phyloP scores from a whole-genome alignment of 2,888 invertebrate genomes.

The Lysandra bellargus region DNA sequence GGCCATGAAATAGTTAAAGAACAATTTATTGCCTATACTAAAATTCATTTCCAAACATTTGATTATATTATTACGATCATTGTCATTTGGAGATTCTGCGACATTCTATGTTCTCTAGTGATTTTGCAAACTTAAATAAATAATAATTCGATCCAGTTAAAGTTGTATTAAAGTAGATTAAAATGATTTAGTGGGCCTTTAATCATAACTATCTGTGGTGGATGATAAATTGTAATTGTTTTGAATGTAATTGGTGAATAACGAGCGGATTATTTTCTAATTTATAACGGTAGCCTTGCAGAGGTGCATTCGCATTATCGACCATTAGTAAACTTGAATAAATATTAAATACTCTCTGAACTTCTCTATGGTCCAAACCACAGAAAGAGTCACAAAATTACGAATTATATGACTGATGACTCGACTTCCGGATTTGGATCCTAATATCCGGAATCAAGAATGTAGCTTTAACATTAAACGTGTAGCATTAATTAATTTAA shows the following conservation, averaged over 20 bases:
- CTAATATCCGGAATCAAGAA: too few species aligned
- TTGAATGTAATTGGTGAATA: slow-evolving; percentile 27
- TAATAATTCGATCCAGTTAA: slow-evolving; percentile 23
- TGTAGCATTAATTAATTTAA: too few species aligned
- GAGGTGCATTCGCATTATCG: neutral
- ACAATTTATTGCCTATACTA: too few species aligned
- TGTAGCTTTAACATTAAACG: too few species aligned
- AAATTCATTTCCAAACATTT: too few species aligned
- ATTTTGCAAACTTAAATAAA: slow-evolving; percentile 24
- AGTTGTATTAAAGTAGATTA: slow-evolving; percentile 1
- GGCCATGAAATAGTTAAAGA: too few species aligned
- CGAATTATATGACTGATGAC: too few species aligned
- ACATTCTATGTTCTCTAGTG: neutral
- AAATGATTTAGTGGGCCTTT: slow-evolving; percentile 9
- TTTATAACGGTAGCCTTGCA: neutral
- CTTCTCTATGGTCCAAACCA: too few species aligned
- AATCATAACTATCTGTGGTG: slow-evolving; percentile 18
- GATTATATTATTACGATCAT: too few species aligned
- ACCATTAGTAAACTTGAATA: neutral
- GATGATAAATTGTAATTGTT: slow-evolving; percentile 29
- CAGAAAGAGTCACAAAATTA: too few species aligned
- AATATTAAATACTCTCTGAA: too few species aligned
- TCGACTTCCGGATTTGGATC: too few species aligned
- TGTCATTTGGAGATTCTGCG: neutral
- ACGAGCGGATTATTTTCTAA: slow-evolving; percentile 12